Conservation (phyloP, 2,888 invertebrate genomes). For the Axea sp. region DNA sequence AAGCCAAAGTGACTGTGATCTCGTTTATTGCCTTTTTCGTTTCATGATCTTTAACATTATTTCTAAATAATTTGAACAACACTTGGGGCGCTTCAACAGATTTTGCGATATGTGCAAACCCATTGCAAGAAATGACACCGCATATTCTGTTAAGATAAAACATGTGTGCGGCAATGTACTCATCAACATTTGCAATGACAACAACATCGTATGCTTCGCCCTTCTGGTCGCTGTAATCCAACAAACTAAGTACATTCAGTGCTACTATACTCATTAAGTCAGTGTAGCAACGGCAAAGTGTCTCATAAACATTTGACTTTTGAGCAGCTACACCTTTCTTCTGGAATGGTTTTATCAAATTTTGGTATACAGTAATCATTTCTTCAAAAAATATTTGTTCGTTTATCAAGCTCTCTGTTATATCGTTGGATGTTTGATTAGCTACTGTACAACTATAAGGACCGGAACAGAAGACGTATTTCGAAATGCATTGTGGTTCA, state of each 20-base stretch:
- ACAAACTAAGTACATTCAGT: slow-evolving; percentile 84
- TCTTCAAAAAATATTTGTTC: slow-evolving; percentile 87
- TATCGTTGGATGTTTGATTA: slow-evolving; percentile 68
- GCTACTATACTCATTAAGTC: slow-evolving; percentile 86
- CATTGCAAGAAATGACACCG: slow-evolving; percentile 86
- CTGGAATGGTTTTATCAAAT: slow-evolving; percentile 83
- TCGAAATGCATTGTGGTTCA: slow-evolving; percentile 61
- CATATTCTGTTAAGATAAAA: slow-evolving; percentile 86
- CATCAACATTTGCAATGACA: slow-evolving; percentile 85
- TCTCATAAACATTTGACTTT: slow-evolving; percentile 84
- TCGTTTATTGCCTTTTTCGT: slow-evolving; percentile 81
- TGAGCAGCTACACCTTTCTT: slow-evolving; percentile 82
- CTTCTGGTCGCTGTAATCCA: slow-evolving; percentile 85
- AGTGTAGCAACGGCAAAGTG: slow-evolving; percentile 84
- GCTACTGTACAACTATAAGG: slow-evolving; percentile 73
- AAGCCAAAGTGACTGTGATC: slow-evolving; percentile 82
- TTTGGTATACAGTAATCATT: slow-evolving; percentile 83
- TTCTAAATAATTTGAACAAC: slow-evolving; percentile 82
- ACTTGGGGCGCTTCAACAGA: slow-evolving; percentile 83
- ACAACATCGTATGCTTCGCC: slow-evolving; percentile 84
- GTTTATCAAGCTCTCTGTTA: slow-evolving; percentile 80
- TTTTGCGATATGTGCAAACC: slow-evolving; percentile 84
- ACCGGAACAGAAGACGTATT: slow-evolving; percentile 71
- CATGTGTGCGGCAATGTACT: slow-evolving; percentile 86
- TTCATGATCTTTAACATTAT: slow-evolving; percentile 81